A percentile compares a stretch with the other conserved stretches of the same genome.
Evolutionary conservation across 2,113 vertebrate genomes (phyloP).

Genomic region (Gymnocephalus cernua): DNA sequence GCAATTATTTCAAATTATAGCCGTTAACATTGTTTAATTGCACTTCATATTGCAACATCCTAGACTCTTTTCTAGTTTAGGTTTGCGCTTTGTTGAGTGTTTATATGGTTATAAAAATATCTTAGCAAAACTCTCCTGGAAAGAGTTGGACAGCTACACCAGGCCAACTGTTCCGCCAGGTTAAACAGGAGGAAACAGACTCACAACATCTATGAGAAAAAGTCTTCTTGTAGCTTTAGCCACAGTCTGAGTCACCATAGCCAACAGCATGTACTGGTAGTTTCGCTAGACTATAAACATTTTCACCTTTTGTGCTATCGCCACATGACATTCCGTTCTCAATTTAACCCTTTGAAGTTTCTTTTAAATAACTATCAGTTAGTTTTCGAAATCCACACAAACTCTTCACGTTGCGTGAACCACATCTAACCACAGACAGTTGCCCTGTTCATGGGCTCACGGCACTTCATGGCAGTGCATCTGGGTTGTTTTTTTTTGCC

Average conservation of each 20-base stretch:
- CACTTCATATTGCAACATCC: background rate
- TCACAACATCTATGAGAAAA: conserved; percentile 6
- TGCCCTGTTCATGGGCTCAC: too few species aligned
- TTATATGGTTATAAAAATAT: conserved; percentile 2
- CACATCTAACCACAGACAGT: too few species aligned
- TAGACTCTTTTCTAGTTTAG: background rate
- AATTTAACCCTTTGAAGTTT: too few species aligned
- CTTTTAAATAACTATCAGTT: too few species aligned
- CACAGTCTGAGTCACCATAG: conserved; percentile 20
- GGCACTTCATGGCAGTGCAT: too few species aligned
- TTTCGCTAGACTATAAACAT: background rate
- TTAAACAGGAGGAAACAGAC: conserved; percentile 26
- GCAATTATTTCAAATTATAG: conserved; percentile 16
- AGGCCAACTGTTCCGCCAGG: conserved; percentile 26
- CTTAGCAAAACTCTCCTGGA: background rate
- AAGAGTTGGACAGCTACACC: conserved; percentile 9
- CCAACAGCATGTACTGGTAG: background rate
- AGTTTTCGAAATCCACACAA: too few species aligned
- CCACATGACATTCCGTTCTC: too few species aligned
- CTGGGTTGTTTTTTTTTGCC: too few species aligned
- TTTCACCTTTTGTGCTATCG: background rate
- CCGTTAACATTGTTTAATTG: background rate
- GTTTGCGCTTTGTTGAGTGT: background rate
- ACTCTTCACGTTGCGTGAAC: too few species aligned
- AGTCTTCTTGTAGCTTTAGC: background rate